These are phyloP conservation scores for Conger conger DNA, from an alignment of 2,113 vertebrate species.

Conservation along the genomic window DNA sequence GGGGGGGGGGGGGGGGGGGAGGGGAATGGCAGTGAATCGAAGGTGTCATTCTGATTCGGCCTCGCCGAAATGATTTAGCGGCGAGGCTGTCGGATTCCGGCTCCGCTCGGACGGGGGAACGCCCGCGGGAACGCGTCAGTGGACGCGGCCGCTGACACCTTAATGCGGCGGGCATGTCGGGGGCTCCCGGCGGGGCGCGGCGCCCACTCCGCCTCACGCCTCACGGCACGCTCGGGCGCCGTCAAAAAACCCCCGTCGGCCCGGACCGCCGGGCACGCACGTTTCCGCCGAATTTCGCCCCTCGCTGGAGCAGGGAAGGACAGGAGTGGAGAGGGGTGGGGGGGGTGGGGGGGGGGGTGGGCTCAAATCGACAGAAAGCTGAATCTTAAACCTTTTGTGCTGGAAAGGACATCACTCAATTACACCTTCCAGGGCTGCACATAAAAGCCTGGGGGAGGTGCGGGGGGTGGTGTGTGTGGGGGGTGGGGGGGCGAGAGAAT, in stretches of 20 bases:
- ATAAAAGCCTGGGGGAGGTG: slow-evolving; percentile 20
- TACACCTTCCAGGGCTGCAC: background rate
- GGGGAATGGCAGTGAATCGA: background rate
- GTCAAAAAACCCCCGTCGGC: background rate
- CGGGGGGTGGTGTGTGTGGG: slow-evolving; percentile 48
- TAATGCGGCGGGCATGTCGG: slow-evolving; percentile 67
- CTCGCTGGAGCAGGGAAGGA: background rate
- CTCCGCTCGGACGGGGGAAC: background rate
- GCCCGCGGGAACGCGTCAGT: slow-evolving; percentile 54
- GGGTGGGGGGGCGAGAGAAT: slow-evolving; percentile 49
- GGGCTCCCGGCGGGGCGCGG: slow-evolving; percentile 37
- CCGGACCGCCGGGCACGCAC: background rate
- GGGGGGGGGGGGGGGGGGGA: too few species aligned
- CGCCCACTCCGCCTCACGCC: slow-evolving; percentile 32
- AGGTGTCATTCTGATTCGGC: background rate
- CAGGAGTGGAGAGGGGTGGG: background rate
- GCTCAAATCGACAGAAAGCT: background rate
- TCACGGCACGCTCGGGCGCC: background rate
- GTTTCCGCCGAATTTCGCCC: background rate
- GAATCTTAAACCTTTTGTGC: background rate
- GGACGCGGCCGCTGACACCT: slow-evolving; percentile 65
- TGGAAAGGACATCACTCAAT: background rate
- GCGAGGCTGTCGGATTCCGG: background rate
- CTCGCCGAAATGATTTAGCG: background rate
- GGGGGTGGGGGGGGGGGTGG: background rate